These are phyloP conservation scores for Saccostrea glomerata DNA, from an alignment of 1,140 invertebrate genomes.

Conservation along the genomic window DNA sequence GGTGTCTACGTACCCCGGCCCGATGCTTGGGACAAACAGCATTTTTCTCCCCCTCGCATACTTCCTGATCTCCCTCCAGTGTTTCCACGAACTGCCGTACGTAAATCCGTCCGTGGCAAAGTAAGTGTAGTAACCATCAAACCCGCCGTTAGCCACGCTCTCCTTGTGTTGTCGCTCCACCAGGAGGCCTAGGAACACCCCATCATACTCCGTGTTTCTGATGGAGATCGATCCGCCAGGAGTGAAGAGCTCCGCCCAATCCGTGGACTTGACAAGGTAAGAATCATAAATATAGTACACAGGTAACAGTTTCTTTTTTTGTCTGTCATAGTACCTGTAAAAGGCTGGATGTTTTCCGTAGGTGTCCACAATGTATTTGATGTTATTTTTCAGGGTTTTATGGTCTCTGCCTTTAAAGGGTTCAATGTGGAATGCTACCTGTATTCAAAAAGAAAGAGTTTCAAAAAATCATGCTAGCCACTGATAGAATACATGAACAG, in stretches of 20 bases:
- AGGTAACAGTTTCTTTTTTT: constrained; percentile 73
- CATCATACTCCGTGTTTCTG: constrained; percentile 78
- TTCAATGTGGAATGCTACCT: constrained; percentile 80
- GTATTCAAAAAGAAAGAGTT: background rate
- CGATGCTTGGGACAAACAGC: constrained; percentile 80
- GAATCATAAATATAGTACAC: constrained; percentile 81
- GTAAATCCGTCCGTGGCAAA: constrained; percentile 81
- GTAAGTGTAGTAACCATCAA: constrained; percentile 82
- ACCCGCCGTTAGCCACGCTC: constrained; percentile 75
- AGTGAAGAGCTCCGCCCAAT: constrained; percentile 78
- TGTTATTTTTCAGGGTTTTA: constrained; percentile 71
- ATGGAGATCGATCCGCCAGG: constrained; percentile 70
- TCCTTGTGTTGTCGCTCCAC: constrained; percentile 74
- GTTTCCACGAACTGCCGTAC: constrained; percentile 78
- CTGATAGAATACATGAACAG: too few relatives aligned
- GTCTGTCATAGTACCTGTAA: constrained; percentile 70
- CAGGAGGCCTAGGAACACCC: constrained; percentile 79
- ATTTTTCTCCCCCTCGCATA: constrained; percentile 75
- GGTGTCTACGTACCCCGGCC: constrained; percentile 81
- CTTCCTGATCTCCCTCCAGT: constrained; percentile 77
- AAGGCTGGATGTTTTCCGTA: constrained; percentile 80
- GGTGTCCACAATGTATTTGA: constrained; percentile 77
- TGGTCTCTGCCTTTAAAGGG: constrained; percentile 78
- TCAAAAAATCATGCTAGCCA: too few relatives aligned
- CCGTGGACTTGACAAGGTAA: constrained; percentile 67